phyloP scores from a whole-genome alignment of 2,113 vertebrate genomes.

The Phyllostomus hastatus region DNA sequence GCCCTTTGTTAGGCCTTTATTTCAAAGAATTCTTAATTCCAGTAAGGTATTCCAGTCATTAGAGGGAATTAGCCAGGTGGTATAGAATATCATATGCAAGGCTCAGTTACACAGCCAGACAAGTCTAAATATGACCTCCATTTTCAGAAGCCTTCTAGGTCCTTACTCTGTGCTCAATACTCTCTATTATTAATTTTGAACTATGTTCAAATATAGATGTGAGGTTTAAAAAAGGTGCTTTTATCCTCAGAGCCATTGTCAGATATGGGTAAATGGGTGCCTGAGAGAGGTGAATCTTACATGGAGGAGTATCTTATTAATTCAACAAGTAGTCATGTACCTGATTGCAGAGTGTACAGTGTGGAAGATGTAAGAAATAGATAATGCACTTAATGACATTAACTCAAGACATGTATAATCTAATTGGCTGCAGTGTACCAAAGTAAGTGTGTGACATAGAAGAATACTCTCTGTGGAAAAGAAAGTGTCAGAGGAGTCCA shows the following conservation, averaged over 20 bases:
- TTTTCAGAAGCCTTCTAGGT: not conserved
- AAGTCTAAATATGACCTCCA: not conserved
- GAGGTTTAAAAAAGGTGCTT: not conserved
- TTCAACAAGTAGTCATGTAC: not conserved
- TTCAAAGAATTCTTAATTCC: constrained; percentile 22
- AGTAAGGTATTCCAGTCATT: not conserved
- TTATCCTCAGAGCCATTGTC: not conserved
- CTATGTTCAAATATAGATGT: not conserved
- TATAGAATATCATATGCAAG: not conserved
- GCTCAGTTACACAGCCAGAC: not conserved
- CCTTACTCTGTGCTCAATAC: not conserved
- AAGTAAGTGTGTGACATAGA: not conserved
- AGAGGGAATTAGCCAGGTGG: constrained; percentile 11
- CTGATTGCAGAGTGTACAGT: not conserved
- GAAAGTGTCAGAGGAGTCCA: not conserved
- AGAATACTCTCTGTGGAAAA: not conserved
- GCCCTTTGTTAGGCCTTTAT: not conserved
- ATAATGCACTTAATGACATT: not conserved
- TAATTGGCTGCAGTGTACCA: not conserved
- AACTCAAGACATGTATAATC: not conserved
- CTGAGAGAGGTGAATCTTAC: not conserved
- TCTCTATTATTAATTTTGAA: not conserved
- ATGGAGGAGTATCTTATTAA: not conserved
- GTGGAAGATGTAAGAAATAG: not conserved
- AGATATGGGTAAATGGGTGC: not conserved